Conservation (phyloP, 2,888 invertebrate species). For the Andricus curvator region DNA sequence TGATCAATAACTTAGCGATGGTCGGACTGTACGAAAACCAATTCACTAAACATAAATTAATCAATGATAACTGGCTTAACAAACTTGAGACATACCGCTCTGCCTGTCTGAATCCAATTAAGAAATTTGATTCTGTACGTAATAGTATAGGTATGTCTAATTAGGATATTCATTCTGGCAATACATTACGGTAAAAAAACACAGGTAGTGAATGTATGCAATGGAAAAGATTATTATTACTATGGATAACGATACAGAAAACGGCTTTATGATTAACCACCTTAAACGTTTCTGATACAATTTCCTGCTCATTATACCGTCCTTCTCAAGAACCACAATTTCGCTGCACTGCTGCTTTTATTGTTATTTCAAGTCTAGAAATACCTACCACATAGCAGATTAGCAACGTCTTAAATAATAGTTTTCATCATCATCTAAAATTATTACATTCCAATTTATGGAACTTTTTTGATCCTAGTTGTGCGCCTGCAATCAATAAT, state of each 20-base stretch:
- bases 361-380: conserved; percentile 19
- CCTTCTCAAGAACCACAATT: conserved; percentile 2
- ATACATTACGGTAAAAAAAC: not conserved
- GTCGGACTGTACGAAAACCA: conserved; percentile 1
- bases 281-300: not conserved
- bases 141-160: not conserved
- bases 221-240: not conserved
- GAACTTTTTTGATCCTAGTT: not conserved
- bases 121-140: not conserved
- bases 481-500: too few relatives aligned
- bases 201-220: not conserved
- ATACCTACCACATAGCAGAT: not conserved
- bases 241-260: not conserved
- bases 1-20: conserved; percentile 5
- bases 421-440: not conserved
- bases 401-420: not conserved
- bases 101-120: not conserved
- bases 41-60: conserved; percentile 26
- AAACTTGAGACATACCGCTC: conserved; percentile 2
- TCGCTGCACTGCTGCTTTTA: conserved; percentile 16
- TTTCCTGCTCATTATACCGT: not conserved
- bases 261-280: not conserved
- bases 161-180: not conserved
- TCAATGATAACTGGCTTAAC: conserved; percentile 16
- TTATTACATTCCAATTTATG: not conserved